Conservation (phyloP, 92 coral and sea anemone genomes). For the Muricea muricata region DNA sequence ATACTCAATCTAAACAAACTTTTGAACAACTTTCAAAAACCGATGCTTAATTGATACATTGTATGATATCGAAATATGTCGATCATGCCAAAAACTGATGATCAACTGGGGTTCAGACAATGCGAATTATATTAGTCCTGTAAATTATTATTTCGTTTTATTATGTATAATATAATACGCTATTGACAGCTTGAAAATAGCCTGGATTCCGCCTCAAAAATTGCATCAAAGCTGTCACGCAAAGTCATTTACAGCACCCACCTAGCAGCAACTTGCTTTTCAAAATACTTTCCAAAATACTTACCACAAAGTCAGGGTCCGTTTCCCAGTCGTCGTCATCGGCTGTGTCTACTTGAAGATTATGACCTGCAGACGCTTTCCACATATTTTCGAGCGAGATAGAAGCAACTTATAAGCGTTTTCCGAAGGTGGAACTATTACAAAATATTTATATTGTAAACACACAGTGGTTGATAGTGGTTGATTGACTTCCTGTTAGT, state of each 20-base stretch:
- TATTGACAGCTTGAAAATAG: no score
- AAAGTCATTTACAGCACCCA: no score
- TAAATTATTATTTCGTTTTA: no score
- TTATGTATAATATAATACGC: no score
- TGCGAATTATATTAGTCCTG: no score
- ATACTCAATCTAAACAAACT: neutral
- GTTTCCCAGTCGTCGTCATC: constrained; percentile 99
- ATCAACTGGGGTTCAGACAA: no score
- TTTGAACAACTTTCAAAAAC: neutral
- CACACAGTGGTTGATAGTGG: neutral
- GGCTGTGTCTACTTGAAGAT: constrained; percentile 34
- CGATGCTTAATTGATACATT: neutral
- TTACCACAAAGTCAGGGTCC: constrained; percentile 98
- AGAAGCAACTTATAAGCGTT: neutral
- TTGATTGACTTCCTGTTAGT: constrained; percentile 15
- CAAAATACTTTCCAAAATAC: constrained; percentile 17
- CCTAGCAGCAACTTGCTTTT: neutral
- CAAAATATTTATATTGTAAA: neutral
- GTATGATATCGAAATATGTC: neutral
- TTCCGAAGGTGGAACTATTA: neutral
- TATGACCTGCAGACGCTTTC: constrained; percentile 47
- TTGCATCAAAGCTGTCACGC: no score
- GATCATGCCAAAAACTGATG: no score
- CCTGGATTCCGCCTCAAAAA: no score
- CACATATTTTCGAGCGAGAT: constrained; percentile 30